These are phyloP conservation scores for Pomatorhinus ruficollis DNA, from an alignment of 2,113 vertebrate species.

Conservation along the genomic window DNA sequence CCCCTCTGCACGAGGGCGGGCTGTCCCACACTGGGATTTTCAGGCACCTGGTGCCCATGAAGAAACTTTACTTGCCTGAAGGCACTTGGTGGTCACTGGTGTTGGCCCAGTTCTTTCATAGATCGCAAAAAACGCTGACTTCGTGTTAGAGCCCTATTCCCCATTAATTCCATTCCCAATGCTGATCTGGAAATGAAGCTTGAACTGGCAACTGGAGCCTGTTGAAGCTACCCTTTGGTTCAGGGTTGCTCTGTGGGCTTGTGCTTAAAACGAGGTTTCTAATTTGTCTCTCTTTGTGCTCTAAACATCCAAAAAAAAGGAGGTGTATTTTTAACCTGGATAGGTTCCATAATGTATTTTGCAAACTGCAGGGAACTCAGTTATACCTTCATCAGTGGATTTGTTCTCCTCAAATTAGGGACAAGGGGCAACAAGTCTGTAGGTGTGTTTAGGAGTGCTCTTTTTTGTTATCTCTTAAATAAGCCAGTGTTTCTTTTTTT, in stretches of 20 bases:
- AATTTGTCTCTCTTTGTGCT: not conserved
- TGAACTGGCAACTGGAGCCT: not conserved
- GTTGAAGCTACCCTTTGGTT: not conserved
- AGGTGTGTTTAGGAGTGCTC: not conserved
- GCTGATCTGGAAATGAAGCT: not conserved
- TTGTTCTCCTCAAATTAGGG: not conserved
- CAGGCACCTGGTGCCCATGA: fast-evolving
- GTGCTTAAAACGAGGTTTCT: not conserved
- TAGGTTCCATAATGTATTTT: not conserved
- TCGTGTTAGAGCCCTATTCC: not conserved
- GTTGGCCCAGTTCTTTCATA: not conserved
- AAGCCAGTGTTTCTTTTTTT: not conserved
- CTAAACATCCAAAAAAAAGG: not conserved
- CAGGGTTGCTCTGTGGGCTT: not conserved
- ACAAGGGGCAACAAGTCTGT: not conserved
- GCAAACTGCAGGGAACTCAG: not conserved
- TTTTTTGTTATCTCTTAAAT: not conserved
- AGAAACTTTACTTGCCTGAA: not conserved
- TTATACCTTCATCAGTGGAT: not conserved
- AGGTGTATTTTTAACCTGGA: not conserved
- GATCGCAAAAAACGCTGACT: not conserved
- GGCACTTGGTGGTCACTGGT: not conserved
- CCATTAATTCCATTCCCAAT: not conserved
- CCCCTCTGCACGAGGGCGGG: fast-evolving
- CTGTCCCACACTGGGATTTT: fast-evolving